Evolutionary conservation across 1,140 invertebrate genomes (phyloP).

Genomic region (Adelges cooleyi): DNA sequence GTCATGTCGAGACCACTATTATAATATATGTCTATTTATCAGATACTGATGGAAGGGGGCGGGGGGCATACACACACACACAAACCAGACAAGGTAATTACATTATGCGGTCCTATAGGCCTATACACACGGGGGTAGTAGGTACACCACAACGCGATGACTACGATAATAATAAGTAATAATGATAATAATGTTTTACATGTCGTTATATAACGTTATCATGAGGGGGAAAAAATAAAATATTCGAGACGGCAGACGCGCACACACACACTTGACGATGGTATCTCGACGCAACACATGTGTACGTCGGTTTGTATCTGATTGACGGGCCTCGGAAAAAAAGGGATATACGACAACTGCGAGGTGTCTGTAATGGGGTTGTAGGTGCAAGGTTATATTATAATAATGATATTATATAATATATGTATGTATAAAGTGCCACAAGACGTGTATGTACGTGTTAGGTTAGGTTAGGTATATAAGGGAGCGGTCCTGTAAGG

Average conservation of each 20-base stretch:
- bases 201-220: not conserved
- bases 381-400: too few species aligned
- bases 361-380: constrained; percentile 24
- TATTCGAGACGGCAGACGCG: not conserved
- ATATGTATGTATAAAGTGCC: too few species aligned
- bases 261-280: not conserved
- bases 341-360: constrained; percentile 13
- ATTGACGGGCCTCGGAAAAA: constrained; percentile 14
- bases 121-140: not conserved
- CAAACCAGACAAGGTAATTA: constrained; percentile 13
- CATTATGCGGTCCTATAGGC: not conserved
- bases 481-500: too few species aligned
- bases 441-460: too few species aligned
- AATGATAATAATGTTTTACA: constrained; percentile 9
- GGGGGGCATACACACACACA: not conserved
- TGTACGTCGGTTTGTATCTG: not conserved
- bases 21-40: not conserved
- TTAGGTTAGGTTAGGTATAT: too few species aligned
- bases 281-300: not conserved
- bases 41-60: too few species aligned
- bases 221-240: constrained; percentile 12
- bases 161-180: too few species aligned
- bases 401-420: too few species aligned
- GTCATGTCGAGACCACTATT: too few species aligned
- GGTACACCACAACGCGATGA: not conserved